Conservation (phyloP, 2,888 invertebrate genomes). For the Prosapia bicincta region DNA sequence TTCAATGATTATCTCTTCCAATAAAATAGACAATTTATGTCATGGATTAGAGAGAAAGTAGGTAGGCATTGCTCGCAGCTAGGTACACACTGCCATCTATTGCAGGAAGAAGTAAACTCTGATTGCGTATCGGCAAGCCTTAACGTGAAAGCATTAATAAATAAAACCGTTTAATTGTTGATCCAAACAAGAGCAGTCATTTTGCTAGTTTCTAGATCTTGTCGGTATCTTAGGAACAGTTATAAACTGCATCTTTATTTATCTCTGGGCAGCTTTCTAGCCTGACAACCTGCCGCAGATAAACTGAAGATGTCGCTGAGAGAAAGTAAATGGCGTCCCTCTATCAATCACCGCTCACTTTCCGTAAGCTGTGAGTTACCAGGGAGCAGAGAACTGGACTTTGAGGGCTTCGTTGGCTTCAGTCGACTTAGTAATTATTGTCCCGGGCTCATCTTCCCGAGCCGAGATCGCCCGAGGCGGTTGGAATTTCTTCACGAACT, state of each 20-base stretch:
- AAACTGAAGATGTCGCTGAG: neutral
- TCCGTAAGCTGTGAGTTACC: neutral
- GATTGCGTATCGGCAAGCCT: neutral
- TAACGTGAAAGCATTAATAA: neutral
- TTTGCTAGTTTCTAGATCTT: neutral
- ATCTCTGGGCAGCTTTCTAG: neutral
- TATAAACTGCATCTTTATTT: neutral
- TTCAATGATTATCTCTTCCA: no score
- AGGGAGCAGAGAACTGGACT: neutral
- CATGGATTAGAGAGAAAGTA: neutral
- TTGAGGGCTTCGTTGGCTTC: neutral
- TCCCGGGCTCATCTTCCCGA: neutral
- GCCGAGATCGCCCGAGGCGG: neutral
- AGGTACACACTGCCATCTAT: neutral
- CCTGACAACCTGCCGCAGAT: neutral
- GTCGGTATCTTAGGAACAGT: neutral
- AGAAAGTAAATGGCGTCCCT: neutral
- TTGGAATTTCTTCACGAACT: neutral
- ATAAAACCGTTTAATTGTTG: neutral
- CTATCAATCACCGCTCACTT: slow-evolving; percentile 2
- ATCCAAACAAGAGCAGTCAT: neutral
- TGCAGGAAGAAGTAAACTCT: neutral
- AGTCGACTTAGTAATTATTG: neutral
- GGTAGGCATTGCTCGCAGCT: neutral
- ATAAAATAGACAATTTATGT: no score